These are phyloP conservation scores for Syngnathus typhle DNA, from an alignment of 2,113 vertebrate species.

Conservation along the genomic window DNA sequence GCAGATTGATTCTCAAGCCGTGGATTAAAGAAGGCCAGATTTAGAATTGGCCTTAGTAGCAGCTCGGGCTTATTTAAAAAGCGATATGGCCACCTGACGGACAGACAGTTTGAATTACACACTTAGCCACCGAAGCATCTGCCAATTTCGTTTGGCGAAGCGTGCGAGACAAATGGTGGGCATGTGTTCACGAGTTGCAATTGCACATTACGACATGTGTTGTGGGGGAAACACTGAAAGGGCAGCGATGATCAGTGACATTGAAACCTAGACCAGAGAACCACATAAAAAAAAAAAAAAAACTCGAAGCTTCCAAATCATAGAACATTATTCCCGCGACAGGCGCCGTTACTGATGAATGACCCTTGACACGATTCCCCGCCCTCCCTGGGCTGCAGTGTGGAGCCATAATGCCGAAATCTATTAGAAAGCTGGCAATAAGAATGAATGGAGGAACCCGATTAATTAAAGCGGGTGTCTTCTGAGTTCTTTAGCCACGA, in stretches of 20 bases:
- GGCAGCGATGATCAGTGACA: neutral
- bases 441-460: conserved; percentile 56
- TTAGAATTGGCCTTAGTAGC: conserved; percentile 17
- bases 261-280: conserved; percentile 9
- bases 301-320: conserved; percentile 1
- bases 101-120: conserved; percentile 15
- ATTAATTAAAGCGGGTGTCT: conserved; percentile 59
- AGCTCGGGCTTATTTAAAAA: conserved; percentile 13
- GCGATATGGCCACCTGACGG: conserved; percentile 15
- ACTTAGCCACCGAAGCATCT: neutral
- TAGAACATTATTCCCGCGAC: conserved; percentile 7
- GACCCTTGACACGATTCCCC: conserved; percentile 6
- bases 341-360: conserved; percentile 34
- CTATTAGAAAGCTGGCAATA: conserved; percentile 57
- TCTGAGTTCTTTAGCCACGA: conserved; percentile 47
- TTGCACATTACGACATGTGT: neutral
- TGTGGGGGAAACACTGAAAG: neutral
- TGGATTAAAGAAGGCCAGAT: conserved; percentile 28
- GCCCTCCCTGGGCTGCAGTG: conserved; percentile 4
- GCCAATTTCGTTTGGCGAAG: neutral
- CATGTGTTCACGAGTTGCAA: neutral
- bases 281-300: neutral
- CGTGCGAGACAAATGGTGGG: neutral
- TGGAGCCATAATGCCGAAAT: conserved; percentile 27
- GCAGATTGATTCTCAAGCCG: conserved; percentile 16